These are phyloP conservation scores for Aeoliscus strigatus DNA, from an alignment of 2,797 vertebrate species.

Conservation along the genomic window DNA sequence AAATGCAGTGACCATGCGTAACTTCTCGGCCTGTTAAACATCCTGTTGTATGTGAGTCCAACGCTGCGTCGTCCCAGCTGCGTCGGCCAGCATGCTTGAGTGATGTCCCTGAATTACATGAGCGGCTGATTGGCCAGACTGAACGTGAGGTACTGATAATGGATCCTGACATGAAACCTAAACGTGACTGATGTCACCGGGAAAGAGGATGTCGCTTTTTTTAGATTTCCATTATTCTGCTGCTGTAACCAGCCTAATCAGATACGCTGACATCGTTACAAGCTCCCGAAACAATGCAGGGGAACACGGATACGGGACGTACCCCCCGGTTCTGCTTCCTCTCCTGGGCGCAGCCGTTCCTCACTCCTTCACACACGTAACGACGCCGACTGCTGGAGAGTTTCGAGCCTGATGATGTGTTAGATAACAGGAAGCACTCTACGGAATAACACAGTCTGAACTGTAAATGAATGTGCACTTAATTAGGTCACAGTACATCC, in stretches of 20 bases:
- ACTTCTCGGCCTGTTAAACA: constrained; percentile 53
- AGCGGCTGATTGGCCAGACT: constrained; percentile 19
- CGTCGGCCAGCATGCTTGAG: constrained; percentile 10
- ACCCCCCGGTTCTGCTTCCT: not conserved
- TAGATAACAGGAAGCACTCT: constrained; percentile 4
- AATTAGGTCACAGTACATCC: constrained; percentile 14
- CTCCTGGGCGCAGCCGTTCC: not conserved
- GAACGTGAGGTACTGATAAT: constrained; percentile 33
- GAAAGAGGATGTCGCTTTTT: not conserved
- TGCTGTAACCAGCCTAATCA: constrained; percentile 18
- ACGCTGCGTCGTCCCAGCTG: constrained; percentile 16
- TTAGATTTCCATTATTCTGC: constrained; percentile 10
- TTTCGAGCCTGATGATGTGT: not conserved
- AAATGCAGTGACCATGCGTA: constrained; percentile 55
- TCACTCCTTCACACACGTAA: constrained; percentile 2
- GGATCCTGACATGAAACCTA: constrained; percentile 23
- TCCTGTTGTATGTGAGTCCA: constrained; percentile 23
- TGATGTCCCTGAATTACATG: constrained; percentile 15
- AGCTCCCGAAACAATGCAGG: constrained; percentile 25
- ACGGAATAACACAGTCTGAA: not conserved
- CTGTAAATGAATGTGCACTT: constrained; percentile 5
- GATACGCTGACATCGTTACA: constrained; percentile 38
- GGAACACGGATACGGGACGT: constrained; percentile 17
- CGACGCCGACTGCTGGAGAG: constrained; percentile 3
- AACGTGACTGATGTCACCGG: constrained; percentile 15